These are phyloP conservation scores for Rhynchomys soricoides DNA, from an alignment of 2,113 vertebrate genomes.

Conservation along the genomic window DNA sequence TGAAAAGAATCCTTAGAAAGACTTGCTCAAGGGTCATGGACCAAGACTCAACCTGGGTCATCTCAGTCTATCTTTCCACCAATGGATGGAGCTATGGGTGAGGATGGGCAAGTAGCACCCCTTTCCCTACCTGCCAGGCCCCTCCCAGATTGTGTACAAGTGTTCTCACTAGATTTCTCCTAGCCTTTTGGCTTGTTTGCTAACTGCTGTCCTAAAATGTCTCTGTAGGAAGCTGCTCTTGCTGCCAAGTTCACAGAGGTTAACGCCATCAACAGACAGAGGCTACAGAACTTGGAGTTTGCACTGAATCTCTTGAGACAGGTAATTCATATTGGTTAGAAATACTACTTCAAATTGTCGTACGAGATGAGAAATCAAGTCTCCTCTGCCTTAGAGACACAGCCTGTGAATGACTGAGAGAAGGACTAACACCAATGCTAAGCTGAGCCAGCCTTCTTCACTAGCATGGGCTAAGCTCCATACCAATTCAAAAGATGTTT, in stretches of 20 bases:
- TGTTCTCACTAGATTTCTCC: not conserved
- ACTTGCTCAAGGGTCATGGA: not conserved
- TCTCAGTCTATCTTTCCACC: not conserved
- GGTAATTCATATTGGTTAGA: slow-evolving; percentile 84
- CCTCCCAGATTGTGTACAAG: not conserved
- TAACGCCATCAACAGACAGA: slow-evolving; percentile 93
- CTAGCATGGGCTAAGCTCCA: fast-evolving
- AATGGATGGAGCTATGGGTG: not conserved
- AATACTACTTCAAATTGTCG: not conserved
- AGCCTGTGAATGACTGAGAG: not conserved
- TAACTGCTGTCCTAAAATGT: slow-evolving; percentile 7
- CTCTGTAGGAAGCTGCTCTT: slow-evolving; percentile 91
- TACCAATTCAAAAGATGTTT: not conserved
- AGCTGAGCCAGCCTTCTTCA: not conserved
- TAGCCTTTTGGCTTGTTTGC: not conserved
- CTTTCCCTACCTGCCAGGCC: not conserved
- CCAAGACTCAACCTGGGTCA: not conserved
- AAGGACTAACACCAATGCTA: not conserved
- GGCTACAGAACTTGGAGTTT: slow-evolving; percentile 94
- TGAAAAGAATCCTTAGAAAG: not conserved
- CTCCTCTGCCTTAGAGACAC: not conserved
- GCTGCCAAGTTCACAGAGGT: slow-evolving; percentile 95
- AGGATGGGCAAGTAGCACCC: not conserved
- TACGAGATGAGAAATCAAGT: not conserved
- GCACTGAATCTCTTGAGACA: slow-evolving; percentile 93